Conservation (phyloP, 2,113 vertebrate genomes). For the Verasper variegatus region DNA sequence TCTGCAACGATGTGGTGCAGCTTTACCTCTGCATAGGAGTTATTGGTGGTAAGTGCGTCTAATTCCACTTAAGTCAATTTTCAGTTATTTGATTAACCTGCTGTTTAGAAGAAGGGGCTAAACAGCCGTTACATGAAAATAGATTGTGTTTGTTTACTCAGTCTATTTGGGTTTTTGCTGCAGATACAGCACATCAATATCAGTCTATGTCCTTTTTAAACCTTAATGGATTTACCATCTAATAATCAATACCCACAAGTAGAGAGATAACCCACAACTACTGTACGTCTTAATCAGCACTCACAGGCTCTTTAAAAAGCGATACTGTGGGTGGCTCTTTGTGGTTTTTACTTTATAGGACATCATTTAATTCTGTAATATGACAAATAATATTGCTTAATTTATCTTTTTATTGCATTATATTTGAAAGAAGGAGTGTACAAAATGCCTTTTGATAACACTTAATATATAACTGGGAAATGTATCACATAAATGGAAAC, state of each 20-base stretch:
- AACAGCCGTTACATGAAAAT: no score
- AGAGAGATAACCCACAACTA: neutral
- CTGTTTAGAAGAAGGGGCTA: no score
- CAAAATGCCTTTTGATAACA: no score
- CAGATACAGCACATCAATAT: neutral
- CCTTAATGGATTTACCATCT: neutral
- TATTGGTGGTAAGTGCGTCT: conserved; percentile 87
- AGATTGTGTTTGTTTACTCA: neutral
- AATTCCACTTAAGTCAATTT: conserved; percentile 23
- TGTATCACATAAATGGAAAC: no score
- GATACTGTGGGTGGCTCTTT: neutral
- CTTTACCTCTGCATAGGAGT: conserved; percentile 94
- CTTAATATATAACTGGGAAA: no score
- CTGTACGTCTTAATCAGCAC: neutral
- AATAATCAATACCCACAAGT: neutral
- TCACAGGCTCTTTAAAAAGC: neutral
- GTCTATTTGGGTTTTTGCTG: neutral
- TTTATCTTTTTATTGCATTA: neutral
- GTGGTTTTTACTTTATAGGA: neutral
- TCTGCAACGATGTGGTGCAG: conserved; percentile 86
- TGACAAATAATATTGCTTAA: no score
- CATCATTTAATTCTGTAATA: neutral
- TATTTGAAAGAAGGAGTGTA: neutral
- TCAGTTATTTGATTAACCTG: no score
- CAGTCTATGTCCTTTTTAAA: neutral